Conservation (phyloP, 2,113 vertebrate genomes). For the Argyrosomus japonicus region DNA sequence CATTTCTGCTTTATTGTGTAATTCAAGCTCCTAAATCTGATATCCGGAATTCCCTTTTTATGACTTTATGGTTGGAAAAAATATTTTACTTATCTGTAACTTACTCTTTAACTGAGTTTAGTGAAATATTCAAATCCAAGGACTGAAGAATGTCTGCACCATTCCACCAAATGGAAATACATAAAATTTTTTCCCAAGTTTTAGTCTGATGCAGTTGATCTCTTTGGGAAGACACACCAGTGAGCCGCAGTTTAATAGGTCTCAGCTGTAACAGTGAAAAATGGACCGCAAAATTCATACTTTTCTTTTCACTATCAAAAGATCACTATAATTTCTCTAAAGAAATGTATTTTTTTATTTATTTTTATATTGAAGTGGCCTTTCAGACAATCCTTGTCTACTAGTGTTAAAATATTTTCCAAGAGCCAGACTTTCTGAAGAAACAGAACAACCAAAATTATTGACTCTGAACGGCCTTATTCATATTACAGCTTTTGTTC, state of each 20-base stretch:
- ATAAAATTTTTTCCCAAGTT: background rate
- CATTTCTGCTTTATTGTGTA: no score
- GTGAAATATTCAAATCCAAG: background rate
- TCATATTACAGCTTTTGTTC: conserved; percentile 31
- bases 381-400: no score
- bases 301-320: conserved; percentile 23
- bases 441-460: conserved; percentile 5
- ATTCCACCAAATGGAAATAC: background rate
- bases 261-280: conserved; percentile 10
- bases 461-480: conserved; percentile 10
- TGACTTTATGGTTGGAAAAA: background rate
- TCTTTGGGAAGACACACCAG: background rate
- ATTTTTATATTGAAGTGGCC: background rate
- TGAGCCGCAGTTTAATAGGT: background rate
- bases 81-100: no score
- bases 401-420: conserved; percentile 15
- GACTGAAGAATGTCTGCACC: no score
- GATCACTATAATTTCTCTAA: background rate
- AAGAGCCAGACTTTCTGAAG: background rate
- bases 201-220: background rate
- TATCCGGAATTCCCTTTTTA: background rate
- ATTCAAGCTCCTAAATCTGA: no score
- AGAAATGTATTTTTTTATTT: no score
- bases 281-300: background rate
- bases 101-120: background rate